Evolutionary conservation across 2,113 vertebrate species (phyloP).

Genomic region (human (Homo sapiens)): GRCh38 chr2:216710501-216711000

Average conservation of each 20-base stretch:
- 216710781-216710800: conserved; percentile 54
- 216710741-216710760: neutral
- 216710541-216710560: neutral
- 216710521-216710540: neutral
- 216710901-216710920: conserved; percentile 34
- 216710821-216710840: conserved; percentile 66
- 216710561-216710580: neutral
- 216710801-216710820: conserved; percentile 62
- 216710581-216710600: neutral
- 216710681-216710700: fast-evolving
- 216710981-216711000: conserved; percentile 71
- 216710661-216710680: neutral
- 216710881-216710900: conserved; percentile 51
- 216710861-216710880: conserved; percentile 24
- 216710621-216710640: neutral
- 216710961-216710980: conserved; percentile 70
- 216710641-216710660: neutral
- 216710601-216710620: neutral
- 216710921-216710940: conserved; percentile 29
- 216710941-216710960: neutral
- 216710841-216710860: neutral
- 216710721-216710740: conserved; percentile 59
- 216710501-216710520: neutral
- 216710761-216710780: conserved; percentile 18
- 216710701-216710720: conserved; percentile 30